Base-by-base conservation (phyloP, 2,888 invertebrate species). In the Chymomyza fuscimana region DNA sequence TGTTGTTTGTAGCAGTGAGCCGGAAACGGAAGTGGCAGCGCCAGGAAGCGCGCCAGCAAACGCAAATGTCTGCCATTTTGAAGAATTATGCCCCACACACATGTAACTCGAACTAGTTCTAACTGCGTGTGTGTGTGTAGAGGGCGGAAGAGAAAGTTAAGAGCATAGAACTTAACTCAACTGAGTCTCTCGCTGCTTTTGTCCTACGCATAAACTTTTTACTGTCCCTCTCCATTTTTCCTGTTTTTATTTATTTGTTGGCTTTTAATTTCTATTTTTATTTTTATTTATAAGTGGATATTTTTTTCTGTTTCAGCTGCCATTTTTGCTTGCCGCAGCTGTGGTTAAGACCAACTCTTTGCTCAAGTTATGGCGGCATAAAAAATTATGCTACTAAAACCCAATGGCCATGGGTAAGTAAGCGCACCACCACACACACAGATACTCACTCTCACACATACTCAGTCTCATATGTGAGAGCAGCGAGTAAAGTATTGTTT, bases 31-130 rank as follows among this genome's bases (percentile, higher is more conserved):
- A 81, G 81, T 87, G 87, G 87, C 86, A 83, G 87, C 86, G 87
- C 80, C 85, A 84, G 85, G 85, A 86, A 87, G 81, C 81, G 87
- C 81, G 77, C 86, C 86, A 84, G 80, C 87, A 86, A 85, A 87
- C 87, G 81, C 87, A 87, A 86, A 86, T 86, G 87, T 87, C 86
- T 87, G 87, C 78, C 74, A 85, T 84, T 84, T 84, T 84, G 86
- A 85, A 80, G 82, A 87, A 85, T 81, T 79, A 82, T 80, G 51
- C 64, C 50, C 50, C 67, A 65, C 68, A 19, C 40, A 32, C 66
- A 52, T 40, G 54, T 65, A 15, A 32, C 58, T 60, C 46, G 40
- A 76, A 73, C 65, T 63, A 60, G 51, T 64, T 60, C 29, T 50
- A 73, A 52, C 66, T 67, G 64, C 63, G 16, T 22, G 16, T 63